Base-by-base conservation (phyloP, 2,113 vertebrate genomes). In the Monopterus albus region DNA sequence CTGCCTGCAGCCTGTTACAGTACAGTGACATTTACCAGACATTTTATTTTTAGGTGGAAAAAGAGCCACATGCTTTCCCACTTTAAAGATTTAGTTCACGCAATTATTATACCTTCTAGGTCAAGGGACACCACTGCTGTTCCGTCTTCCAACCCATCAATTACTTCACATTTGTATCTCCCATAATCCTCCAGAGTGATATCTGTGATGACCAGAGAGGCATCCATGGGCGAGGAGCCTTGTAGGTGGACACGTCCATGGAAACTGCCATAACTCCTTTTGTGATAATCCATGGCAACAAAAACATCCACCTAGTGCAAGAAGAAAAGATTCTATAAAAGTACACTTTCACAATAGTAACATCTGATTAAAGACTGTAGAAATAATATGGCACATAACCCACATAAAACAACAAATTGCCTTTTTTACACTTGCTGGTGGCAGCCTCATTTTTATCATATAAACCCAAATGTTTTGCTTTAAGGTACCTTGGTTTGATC, bases 101-200 rank as follows among this genome's bases (percentile, higher is more conserved):
- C 4, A 47, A 15, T 28, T 47, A n/a, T 40, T 86, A 3, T 86
- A 98, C 97, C 97, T 95, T 98, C 94, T 67, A 99, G 88, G 71
- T 98, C 94, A 31, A 99, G 91, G 1, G 95, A 76, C 39, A 99
- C 94, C 39, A 98, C 93, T 0, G 82, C 91, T 0, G 96, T 96
- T 50, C 93, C 96, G 0, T 99, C 97, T 62, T 98, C 96, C 55
- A 99, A 82, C 18, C 96, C 96, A 57, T 99, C 96, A 52, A 99
- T 98, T 15, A 99, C 94, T 88, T 99, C 97, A 11, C 97, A 99
- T 87, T 98, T 99, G 26, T 98, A 99, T 86, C 86, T 94, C 53
- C 97, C 97, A 4, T 99, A 98, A 89, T 99, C 97, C 63, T 98
- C 95, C 87, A 99, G 91, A 46, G 88, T 93, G 77, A 99, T 75